A percentile compares a stretch with the other conserved stretches of the same genome.
Evolutionary conservation across 2,113 vertebrate genomes (phyloP).

Genomic region (Nymphicus hollandicus): DNA sequence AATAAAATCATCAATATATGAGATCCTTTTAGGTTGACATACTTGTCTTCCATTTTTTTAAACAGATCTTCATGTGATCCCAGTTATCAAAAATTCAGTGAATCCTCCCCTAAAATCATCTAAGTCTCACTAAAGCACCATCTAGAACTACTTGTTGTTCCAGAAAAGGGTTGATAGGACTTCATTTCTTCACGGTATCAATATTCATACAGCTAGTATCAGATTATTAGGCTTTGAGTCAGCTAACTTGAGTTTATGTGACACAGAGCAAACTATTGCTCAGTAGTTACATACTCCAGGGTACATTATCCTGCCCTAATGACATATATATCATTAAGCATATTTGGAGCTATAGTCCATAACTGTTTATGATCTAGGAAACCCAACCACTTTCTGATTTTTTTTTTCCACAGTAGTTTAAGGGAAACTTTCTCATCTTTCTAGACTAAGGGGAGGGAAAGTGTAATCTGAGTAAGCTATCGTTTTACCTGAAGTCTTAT

Average conservation of each 20-base stretch:
- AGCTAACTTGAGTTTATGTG: background rate
- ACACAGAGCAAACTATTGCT: background rate
- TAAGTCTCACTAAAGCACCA: background rate
- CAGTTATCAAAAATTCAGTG: background rate
- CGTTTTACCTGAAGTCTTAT: background rate
- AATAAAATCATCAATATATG: background rate
- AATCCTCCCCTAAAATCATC: background rate
- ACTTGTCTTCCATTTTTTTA: background rate
- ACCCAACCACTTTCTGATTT: background rate
- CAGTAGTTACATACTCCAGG: background rate
- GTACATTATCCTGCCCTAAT: background rate
- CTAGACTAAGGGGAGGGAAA: background rate
- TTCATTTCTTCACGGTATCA: background rate
- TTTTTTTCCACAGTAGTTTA: background rate
- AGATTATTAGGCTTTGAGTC: background rate
- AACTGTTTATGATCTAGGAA: background rate
- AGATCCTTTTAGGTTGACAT: background rate
- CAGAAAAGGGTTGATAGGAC: background rate
- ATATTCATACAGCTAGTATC: background rate
- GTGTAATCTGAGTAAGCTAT: slow-evolving; percentile 14
- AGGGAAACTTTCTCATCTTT: slow-evolving; percentile 14
- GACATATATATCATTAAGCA: background rate
- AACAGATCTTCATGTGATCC: background rate
- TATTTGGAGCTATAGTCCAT: background rate
- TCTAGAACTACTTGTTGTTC: background rate